Percentiles rank a stretch among this genome's conserved stretches.
Conservation (phyloP, 2,888 invertebrate species). For the Atethmia centrago region DNA sequence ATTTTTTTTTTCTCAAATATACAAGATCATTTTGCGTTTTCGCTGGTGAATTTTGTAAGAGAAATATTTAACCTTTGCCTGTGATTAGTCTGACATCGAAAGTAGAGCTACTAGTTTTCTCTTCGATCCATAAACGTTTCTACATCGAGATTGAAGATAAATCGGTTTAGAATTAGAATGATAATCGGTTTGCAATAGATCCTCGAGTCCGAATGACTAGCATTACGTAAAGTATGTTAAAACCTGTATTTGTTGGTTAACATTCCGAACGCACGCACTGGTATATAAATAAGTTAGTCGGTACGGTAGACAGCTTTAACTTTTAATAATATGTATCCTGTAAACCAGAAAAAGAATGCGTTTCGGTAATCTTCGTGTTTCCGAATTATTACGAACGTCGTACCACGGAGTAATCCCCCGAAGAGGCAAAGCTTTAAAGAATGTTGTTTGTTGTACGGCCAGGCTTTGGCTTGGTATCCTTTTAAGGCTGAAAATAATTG, state of each 20-base stretch:
- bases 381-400: background rate
- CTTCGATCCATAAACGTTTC: conserved; percentile 13
- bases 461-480: accelerated
- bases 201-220: conserved; percentile 14
- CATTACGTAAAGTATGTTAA: conserved; percentile 39
- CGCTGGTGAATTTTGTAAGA: background rate
- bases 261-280: conserved; percentile 30
- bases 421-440: background rate
- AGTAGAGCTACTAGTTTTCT: conserved; percentile 13
- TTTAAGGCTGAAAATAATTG: background rate
- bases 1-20: background rate
- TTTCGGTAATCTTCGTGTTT: background rate
- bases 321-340: too few relatives aligned
- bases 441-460: too few relatives aligned
- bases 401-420: too few relatives aligned
- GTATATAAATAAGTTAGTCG: background rate
- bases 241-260: conserved; percentile 33
- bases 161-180: conserved; percentile 22
- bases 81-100: background rate
- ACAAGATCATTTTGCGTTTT: background rate
- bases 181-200: conserved; percentile 47
- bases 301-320: background rate
- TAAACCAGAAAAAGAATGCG: background rate
- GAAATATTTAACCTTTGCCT: background rate
- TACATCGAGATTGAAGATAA: conserved; percentile 12